Percentiles rank a stretch among this genome's conserved stretches.
These are phyloP conservation scores for Peromyscus leucopus DNA, from an alignment of 2,113 vertebrate species.

Conservation along the genomic window DNA sequence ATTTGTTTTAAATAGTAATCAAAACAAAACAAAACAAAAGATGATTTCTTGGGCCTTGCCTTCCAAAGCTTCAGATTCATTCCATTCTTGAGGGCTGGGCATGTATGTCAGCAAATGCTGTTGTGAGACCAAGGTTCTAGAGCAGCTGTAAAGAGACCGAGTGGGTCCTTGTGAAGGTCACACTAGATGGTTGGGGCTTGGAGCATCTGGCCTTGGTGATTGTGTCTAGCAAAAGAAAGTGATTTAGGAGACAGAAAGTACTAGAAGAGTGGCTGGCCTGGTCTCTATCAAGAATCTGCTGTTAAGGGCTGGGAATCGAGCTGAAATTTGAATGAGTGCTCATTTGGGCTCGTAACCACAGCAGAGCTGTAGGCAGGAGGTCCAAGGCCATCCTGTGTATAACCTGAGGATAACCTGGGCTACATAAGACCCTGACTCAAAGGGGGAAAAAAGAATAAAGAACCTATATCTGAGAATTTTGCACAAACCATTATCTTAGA, in stretches of 20 bases:
- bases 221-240: background rate
- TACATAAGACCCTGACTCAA: background rate
- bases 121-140: background rate
- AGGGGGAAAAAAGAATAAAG: background rate
- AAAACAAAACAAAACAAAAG: background rate
- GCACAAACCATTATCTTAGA: background rate
- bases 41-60: background rate
- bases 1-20: conserved; percentile 10
- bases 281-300: background rate
- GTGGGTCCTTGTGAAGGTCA: background rate
- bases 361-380: background rate
- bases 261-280: background rate
- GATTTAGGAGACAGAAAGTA: background rate
- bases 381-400: no score
- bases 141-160: background rate
- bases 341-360: background rate
- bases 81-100: background rate
- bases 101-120: background rate
- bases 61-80: background rate
- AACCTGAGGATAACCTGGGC: background rate
- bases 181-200: background rate
- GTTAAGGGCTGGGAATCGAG: background rate
- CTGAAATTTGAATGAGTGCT: background rate
- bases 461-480: background rate
- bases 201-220: background rate